Base-by-base conservation (phyloP, 1,140 invertebrate genomes). In the Heliothis virescens region DNA sequence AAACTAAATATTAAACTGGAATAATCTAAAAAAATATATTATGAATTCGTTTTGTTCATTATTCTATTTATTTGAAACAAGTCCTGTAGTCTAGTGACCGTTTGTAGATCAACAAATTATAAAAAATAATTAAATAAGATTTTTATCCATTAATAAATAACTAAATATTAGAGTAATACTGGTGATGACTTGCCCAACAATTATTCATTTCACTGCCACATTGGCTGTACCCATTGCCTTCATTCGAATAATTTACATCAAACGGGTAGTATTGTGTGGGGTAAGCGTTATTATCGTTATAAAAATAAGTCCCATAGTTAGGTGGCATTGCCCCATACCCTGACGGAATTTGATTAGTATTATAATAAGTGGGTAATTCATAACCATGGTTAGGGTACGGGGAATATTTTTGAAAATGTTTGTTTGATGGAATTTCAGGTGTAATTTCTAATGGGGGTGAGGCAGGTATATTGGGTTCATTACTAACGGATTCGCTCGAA, bases 241-340 rank as follows among this genome's bases (percentile, higher is more conserved):
- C 80, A 67, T 74, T 65, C 71, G 81, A 74, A 71, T 85, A 53
- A 12, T 77, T 71, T 55, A 60, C 21, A 72, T 21, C 34, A 79
- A 1, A 80, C 52, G 85, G 81, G 78, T 90, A 90, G 79, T 87
- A 89, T 41, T 87, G 82, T 34, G 85, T 83, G 15, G 85, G 80
- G 79, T 89, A 87, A 18, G 76, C 29, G 81, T 62, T 83, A 15
- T 7, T 41, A 71, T 90, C 79, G 59, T 80, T 78, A 26, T 62
- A 26, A 82, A 89, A 83, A 50, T 63, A 72, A 55, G 48, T n/a
- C 1, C n/a, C 55, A 60, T 13, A 62, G 29, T n/a, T 57, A 41
- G 41, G 21, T 21, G 18, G 15, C 34, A 48, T 60, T 18, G 13
- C 10, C 47, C 52, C 15, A 41, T 47, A 47, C 16, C 5, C 3